Base-by-base conservation (phyloP, 2,797 vertebrate genomes). In the Orestias chungarensis region DNA sequence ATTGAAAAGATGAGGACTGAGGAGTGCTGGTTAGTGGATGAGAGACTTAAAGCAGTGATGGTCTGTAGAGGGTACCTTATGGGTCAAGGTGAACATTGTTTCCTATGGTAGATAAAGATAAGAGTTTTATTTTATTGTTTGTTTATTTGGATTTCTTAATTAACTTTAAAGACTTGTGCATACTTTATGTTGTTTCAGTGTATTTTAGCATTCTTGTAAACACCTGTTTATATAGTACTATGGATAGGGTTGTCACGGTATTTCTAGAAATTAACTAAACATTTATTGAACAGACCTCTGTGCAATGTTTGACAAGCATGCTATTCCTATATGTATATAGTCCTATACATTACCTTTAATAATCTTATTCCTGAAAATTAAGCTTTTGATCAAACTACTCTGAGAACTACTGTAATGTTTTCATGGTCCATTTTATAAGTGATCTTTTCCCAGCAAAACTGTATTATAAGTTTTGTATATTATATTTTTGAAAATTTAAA, bases 201-300 rank as follows among this genome's bases (percentile, higher is more conserved):
- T 35, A 33, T 15, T 57, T 57, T 57, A 20, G 8, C 20, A 57
- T 57, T 57, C 29, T 57, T 57, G 17, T 33, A 33, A 29, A 29
- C 6, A 18, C 25, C 5, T 31, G 14, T 27, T 55, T 55, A 29
- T 29, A 31, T 5, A 55, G 25, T 33, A 33, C 33, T 57, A 31
- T 18, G 29, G 54, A 8, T n/a, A 52, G 29, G 29, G 3, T 17
- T 8, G 2, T 33, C 17, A 10, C 15, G 29, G 17, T 10, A 33
- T 6, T 18, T 33, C 18, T 20, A 18, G 17, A 33, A 57, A 57
- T 33, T 46, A 15, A 42, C 62, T 77, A 47, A 47, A 52, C 38
- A 46, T 43, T 59, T 46, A 71, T 20, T 38, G 38, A 38, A 38
- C 9, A 46, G 31, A 71, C 67, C 43, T 71, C 64, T 66, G 55